phyloP scores from a whole-genome alignment of 1,140 invertebrate genomes.

The Zaprionus africanus region DNA sequence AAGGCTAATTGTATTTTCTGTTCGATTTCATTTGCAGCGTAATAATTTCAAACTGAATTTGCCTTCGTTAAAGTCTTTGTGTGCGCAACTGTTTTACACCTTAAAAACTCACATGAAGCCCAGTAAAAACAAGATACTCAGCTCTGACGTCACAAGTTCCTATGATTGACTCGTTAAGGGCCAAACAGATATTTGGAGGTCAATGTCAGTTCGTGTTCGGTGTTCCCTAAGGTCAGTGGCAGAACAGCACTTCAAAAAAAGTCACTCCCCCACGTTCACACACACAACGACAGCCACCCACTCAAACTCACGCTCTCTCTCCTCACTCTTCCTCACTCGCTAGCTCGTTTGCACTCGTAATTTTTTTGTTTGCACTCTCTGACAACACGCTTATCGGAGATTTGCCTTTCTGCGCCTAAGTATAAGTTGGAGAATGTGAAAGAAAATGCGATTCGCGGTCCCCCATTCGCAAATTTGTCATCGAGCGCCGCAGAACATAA shows the following conservation, averaged over 20 bases:
- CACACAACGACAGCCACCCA: slow-evolving; percentile 10
- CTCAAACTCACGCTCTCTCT: slow-evolving; percentile 2
- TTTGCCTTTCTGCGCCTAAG: slow-evolving; percentile 64
- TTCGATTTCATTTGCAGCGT: not conserved
- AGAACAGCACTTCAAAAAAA: slow-evolving; percentile 9
- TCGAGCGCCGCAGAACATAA: slow-evolving; percentile 59
- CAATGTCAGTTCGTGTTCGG: slow-evolving; percentile 25
- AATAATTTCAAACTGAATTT: not conserved
- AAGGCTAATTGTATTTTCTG: not conserved
- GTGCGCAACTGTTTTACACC: slow-evolving; percentile 25
- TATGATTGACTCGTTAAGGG: slow-evolving; percentile 46
- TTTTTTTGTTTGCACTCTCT: slow-evolving; percentile 52
- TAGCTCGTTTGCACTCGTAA: slow-evolving; percentile 5
- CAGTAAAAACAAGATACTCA: not conserved
- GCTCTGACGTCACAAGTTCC: slow-evolving; percentile 56
- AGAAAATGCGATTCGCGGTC: slow-evolving; percentile 50
- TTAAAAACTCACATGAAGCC: slow-evolving; percentile 30
- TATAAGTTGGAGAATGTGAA: slow-evolving; percentile 57
- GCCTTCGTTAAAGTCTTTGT: not conserved
- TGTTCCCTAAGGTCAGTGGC: slow-evolving; percentile 47
- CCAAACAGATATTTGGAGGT: slow-evolving; percentile 43
- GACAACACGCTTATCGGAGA: slow-evolving; percentile 69
- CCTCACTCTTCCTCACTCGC: not conserved
- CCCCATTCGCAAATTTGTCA: slow-evolving; percentile 68
- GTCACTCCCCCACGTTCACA: not conserved